phyloP scores from a whole-genome alignment of 2,113 vertebrate species.

The Albula glossodonta region DNA sequence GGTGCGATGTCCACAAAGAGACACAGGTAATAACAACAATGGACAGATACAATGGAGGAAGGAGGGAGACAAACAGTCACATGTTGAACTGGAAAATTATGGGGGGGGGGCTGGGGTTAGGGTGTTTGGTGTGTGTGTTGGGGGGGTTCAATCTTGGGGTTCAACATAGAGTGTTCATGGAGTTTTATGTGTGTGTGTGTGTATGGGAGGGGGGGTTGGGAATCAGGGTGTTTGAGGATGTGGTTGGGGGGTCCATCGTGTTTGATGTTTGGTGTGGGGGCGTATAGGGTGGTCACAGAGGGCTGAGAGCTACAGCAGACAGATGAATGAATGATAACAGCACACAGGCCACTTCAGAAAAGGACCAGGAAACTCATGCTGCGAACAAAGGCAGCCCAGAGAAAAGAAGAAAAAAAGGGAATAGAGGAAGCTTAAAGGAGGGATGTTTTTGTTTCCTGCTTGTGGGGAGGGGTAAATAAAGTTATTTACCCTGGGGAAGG shows the following conservation, averaged over 20 bases:
- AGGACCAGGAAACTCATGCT: background rate
- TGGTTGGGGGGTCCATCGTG: too few species aligned
- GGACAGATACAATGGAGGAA: too few species aligned
- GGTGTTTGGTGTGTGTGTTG: too few species aligned
- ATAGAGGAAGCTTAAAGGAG: too few species aligned
- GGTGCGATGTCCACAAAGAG: background rate
- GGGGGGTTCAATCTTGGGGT: too few species aligned
- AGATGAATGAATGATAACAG: background rate
- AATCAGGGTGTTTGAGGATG: too few species aligned
- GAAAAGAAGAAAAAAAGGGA: background rate
- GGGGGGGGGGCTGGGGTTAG: too few species aligned
- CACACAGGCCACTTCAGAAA: background rate
- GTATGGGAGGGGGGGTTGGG: too few species aligned
- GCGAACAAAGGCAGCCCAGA: background rate
- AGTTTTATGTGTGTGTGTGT: too few species aligned
- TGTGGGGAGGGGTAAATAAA: background rate
- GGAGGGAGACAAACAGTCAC: too few species aligned
- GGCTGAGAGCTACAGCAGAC: background rate
- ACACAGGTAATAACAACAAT: background rate
- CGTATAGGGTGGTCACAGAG: background rate
- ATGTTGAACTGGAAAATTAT: too few species aligned
- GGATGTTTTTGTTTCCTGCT: background rate
- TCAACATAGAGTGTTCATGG: too few species aligned
- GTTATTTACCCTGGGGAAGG: background rate
- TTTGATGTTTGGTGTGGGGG: background rate